Evolutionary conservation across 2,797 vertebrate species (phyloP).

Genomic region (Gobio occitaniae): DNA sequence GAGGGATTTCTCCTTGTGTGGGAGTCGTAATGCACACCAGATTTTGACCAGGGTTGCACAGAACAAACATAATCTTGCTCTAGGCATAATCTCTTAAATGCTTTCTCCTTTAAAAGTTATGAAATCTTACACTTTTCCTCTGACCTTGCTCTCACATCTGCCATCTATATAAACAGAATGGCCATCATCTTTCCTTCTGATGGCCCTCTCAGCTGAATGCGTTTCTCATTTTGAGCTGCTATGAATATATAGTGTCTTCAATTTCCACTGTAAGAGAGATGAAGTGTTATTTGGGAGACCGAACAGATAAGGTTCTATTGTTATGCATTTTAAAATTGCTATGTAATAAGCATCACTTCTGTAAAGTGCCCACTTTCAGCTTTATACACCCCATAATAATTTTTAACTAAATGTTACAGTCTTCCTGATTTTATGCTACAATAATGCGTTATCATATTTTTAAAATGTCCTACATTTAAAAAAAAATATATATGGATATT

Average conservation of each 20-base stretch:
- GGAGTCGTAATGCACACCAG: conserved; percentile 13
- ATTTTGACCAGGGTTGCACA: not conserved
- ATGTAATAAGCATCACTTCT: conserved; percentile 3
- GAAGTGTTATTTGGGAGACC: conserved; percentile 32
- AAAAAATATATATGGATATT: not conserved
- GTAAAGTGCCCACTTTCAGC: conserved; percentile 6
- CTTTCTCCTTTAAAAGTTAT: not conserved
- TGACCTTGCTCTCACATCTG: conserved; percentile 26
- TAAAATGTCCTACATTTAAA: not conserved
- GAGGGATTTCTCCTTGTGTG: conserved; percentile 16
- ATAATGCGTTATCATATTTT: not conserved
- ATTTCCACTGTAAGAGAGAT: conserved; percentile 16
- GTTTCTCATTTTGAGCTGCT: conserved; percentile 13
- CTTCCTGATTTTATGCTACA: not conserved
- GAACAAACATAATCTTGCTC: conserved; percentile 16
- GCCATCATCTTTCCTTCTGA: not conserved
- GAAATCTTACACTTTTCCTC: not conserved
- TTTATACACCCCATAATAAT: not conserved
- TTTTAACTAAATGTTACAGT: not conserved
- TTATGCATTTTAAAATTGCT: conserved; percentile 30
- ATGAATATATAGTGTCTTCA: conserved; percentile 23
- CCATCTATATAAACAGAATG: conserved; percentile 19
- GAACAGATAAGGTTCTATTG: conserved; percentile 4
- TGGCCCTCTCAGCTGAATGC: conserved; percentile 22
- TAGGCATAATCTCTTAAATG: conserved; percentile 18